These are phyloP conservation scores for Philaenus spumarius DNA, from an alignment of 1,140 invertebrate genomes.

Conservation along the genomic window DNA sequence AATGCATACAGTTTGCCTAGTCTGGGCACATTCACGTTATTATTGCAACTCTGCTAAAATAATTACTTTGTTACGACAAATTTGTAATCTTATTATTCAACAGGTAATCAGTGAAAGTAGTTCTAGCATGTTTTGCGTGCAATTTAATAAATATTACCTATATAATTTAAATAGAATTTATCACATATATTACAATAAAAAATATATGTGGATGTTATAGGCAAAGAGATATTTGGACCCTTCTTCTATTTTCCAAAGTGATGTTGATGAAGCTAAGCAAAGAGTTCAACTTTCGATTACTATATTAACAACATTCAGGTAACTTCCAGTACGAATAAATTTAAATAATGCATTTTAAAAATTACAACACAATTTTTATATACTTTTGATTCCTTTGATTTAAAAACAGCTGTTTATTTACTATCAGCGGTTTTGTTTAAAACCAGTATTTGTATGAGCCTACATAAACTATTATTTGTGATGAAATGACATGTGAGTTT, in stretches of 20 bases:
- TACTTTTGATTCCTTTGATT: neutral
- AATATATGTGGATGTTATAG: constrained; percentile 41
- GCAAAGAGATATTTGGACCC: constrained; percentile 80
- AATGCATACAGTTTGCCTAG: constrained; percentile 78
- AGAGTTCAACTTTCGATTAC: constrained; percentile 66
- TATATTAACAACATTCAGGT: constrained; percentile 51
- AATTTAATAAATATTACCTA: no score
- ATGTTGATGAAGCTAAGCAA: constrained; percentile 80
- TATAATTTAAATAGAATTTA: no score
- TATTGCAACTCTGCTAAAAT: constrained; percentile 85
- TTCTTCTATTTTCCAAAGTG: constrained; percentile 81
- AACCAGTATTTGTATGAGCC: neutral
- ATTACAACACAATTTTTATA: neutral
- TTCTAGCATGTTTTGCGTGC: no score
- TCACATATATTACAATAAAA: constrained; percentile 3
- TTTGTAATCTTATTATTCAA: constrained; percentile 84
- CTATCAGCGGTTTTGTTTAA: neutral
- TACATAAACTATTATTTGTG: neutral
- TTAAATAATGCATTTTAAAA: neutral
- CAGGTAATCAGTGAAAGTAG: constrained; percentile 54
- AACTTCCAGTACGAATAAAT: neutral
- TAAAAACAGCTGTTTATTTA: no score
- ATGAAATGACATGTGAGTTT: neutral
- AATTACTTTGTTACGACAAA: constrained; percentile 81
- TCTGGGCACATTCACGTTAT: constrained; percentile 84